Conservation (phyloP, 2,113 vertebrate species). For the Limnothrissa miodon region DNA sequence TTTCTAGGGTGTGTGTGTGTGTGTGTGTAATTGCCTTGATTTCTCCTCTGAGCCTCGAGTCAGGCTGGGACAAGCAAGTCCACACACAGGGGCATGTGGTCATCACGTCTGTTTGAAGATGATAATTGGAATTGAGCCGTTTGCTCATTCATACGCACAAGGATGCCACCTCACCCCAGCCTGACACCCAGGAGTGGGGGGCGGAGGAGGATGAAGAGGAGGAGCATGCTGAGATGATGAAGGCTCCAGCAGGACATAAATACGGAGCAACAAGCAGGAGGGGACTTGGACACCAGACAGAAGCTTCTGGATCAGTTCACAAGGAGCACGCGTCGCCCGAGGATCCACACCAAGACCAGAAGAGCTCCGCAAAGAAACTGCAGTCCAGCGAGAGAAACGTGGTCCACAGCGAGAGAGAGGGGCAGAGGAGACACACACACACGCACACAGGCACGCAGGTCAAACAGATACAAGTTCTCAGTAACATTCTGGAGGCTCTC, state of each 20-base stretch:
- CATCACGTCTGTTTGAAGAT: constrained; percentile 61
- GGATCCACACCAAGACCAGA: too few species aligned
- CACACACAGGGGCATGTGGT: not conserved
- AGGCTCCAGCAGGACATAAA: constrained; percentile 2
- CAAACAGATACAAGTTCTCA: not conserved
- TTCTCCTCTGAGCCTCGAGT: not conserved
- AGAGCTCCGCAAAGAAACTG: not conserved
- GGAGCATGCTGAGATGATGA: not conserved
- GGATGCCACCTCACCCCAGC: constrained; percentile 22
- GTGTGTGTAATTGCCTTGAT: not conserved
- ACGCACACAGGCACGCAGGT: not conserved
- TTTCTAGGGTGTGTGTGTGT: not conserved
- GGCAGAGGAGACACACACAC: too few species aligned
- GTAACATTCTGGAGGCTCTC: not conserved
- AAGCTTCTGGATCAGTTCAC: not conserved
- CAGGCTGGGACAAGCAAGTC: not conserved
- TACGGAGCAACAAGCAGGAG: not conserved
- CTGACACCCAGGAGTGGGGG: constrained; percentile 18
- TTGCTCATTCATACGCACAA: constrained; percentile 29
- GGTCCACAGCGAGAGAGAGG: not conserved
- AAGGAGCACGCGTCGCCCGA: not conserved
- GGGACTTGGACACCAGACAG: not conserved
- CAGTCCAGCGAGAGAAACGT: not conserved
- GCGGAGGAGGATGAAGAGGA: constrained; percentile 24
- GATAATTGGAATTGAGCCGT: constrained; percentile 62